Conservation (phyloP, 2,797 vertebrate species). For the Podarcis lilfordi region DNA sequence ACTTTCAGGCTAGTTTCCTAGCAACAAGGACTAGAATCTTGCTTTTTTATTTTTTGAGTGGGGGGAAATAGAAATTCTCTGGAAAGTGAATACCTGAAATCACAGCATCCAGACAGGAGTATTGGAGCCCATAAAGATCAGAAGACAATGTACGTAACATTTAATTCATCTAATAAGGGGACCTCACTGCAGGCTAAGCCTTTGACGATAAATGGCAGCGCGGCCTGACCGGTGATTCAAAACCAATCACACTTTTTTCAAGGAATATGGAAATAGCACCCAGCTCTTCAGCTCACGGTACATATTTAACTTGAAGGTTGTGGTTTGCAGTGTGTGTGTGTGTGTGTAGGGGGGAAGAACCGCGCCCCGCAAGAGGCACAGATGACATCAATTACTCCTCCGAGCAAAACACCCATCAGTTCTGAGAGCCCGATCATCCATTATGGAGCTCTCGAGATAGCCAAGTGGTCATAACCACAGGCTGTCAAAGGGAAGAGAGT, state of each 20-base stretch:
- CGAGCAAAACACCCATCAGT: not conserved
- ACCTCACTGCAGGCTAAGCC: too few relatives aligned
- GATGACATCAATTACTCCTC: conserved; percentile 13
- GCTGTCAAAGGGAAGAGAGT: conserved; percentile 12
- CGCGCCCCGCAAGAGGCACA: not conserved
- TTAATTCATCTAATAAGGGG: not conserved
- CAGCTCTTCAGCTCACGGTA: not conserved
- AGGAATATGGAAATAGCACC: not conserved
- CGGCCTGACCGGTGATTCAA: not conserved
- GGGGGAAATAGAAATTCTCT: too few relatives aligned
- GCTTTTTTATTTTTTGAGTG: too few relatives aligned
- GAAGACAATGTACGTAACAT: not conserved
- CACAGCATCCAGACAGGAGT: not conserved
- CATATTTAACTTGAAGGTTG: conserved; percentile 22
- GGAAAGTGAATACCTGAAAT: not conserved
- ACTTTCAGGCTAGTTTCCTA: too few relatives aligned
- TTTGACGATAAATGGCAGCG: not conserved
- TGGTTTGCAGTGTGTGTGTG: not conserved
- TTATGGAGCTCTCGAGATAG: conserved; percentile 1
- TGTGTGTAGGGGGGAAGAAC: not conserved
- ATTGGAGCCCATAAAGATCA: not conserved
- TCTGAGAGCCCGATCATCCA: not conserved
- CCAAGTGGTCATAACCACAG: conserved; percentile 10
- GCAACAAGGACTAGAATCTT: too few relatives aligned
- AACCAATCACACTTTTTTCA: not conserved